Evolutionary conservation across 2,888 invertebrate genomes (phyloP).

Genomic region (Ectobius pallidus): DNA sequence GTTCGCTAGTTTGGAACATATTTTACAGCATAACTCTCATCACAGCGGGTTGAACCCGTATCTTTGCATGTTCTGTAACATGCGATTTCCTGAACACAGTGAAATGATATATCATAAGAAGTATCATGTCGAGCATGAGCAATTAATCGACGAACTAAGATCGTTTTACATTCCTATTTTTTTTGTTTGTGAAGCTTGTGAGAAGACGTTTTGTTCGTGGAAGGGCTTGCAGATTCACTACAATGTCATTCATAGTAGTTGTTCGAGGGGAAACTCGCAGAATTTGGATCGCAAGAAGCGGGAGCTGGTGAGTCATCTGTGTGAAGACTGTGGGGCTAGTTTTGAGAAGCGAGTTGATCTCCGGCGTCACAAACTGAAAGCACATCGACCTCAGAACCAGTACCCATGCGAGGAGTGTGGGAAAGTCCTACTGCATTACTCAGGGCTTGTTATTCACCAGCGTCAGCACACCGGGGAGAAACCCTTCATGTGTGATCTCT

Average conservation of each 20-base stretch:
- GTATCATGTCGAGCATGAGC: background rate
- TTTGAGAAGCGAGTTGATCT: background rate
- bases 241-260: background rate
- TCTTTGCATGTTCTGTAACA: background rate
- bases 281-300: background rate
- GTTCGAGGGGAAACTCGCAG: background rate
- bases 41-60: slow-evolving; percentile 4
- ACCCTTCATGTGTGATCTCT: slow-evolving; percentile 29
- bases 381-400: slow-evolving; percentile 12
- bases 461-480: slow-evolving; percentile 25
- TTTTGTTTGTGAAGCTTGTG: slow-evolving; percentile 29
- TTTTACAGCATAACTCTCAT: background rate
- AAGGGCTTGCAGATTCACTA: slow-evolving; percentile 23
- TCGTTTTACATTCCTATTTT: slow-evolving; percentile 22
- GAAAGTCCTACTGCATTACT: slow-evolving; percentile 17
- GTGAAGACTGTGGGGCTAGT: slow-evolving; percentile 25
- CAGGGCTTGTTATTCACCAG: slow-evolving; percentile 27
- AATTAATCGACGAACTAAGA: background rate
- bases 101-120: slow-evolving; percentile 18
- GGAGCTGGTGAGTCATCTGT: background rate
- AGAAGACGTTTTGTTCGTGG: slow-evolving; percentile 12
- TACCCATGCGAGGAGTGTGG: slow-evolving; percentile 31
- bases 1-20: slow-evolving; percentile 14
- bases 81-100: slow-evolving; percentile 20
- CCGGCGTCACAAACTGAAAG: slow-evolving; percentile 8